Evolutionary conservation across 1,140 invertebrate species (phyloP).

Genomic region (Diorhabda carinulata): DNA sequence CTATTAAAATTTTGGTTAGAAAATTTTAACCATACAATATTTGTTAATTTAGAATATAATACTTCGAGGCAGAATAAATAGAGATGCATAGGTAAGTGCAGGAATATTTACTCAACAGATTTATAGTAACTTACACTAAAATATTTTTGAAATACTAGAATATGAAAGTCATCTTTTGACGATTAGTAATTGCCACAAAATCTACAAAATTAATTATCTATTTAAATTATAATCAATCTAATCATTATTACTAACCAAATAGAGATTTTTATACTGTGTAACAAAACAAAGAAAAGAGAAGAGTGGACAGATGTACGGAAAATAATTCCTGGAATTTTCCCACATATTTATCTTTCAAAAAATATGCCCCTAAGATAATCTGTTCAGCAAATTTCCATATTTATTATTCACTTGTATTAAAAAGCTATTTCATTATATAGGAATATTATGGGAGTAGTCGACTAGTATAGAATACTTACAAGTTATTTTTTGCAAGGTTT

Average conservation of each 20-base stretch:
- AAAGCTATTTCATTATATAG: slow-evolving; percentile 16
- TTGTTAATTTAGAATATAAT: slow-evolving; percentile 3
- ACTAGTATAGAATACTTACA: slow-evolving; percentile 19
- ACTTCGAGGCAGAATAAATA: slow-evolving; percentile 18
- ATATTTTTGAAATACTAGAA: no score
- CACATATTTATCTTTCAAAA: no score
- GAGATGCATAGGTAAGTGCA: slow-evolving; percentile 10
- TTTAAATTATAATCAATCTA: no score
- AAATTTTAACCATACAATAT: slow-evolving; percentile 14
- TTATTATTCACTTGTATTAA: slow-evolving; percentile 11
- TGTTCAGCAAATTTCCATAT: neutral
- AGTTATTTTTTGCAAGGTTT: neutral
- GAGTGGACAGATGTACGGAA: no score
- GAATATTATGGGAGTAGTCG: slow-evolving; percentile 13
- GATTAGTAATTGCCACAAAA: no score
- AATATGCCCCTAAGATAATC: neutral
- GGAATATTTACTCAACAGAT: slow-evolving; percentile 3
- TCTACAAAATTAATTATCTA: no score
- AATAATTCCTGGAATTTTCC: no score
- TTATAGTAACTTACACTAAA: neutral
- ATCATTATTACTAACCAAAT: no score
- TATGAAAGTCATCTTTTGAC: no score
- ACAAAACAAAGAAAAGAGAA: no score
- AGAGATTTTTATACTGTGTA: no score
- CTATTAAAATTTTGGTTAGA: slow-evolving; percentile 9